Conservation (phyloP, 2,888 invertebrate genomes). For the Drosophila recens region DNA sequence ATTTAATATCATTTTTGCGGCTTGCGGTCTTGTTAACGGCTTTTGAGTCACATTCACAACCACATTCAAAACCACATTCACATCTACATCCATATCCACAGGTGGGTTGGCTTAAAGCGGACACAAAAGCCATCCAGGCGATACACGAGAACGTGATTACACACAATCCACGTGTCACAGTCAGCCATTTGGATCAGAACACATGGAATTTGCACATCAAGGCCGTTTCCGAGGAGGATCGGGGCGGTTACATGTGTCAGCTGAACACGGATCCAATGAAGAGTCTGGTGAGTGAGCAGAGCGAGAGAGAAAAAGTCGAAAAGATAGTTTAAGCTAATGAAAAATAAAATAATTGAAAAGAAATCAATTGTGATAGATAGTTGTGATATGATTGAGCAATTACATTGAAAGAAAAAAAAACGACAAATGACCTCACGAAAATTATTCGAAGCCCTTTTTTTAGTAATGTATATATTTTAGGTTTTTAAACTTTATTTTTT, state of each 20-base stretch:
- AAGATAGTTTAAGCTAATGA: too few species aligned
- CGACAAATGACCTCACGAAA: too few species aligned
- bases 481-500: too few species aligned
- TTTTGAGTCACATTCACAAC: background rate
- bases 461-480: too few species aligned
- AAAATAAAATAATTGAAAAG: too few species aligned
- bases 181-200: conserved; percentile 93
- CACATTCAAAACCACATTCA: background rate
- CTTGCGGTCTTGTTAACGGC: background rate
- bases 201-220: conserved; percentile 96
- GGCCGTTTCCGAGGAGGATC: conserved; percentile 94
- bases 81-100: conserved; percentile 86
- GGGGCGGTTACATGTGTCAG: conserved; percentile 97
- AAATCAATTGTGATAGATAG: too few species aligned
- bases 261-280: conserved; percentile 98
- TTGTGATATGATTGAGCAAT: too few species aligned
- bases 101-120: conserved; percentile 97
- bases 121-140: conserved; percentile 96
- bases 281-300: conserved; percentile 90
- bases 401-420: too few species aligned
- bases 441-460: too few species aligned
- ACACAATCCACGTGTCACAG: conserved; percentile 94
- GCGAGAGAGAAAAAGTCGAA: background rate
- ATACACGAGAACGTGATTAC: conserved; percentile 97
- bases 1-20: conserved; percentile 1